A percentile compares a stretch with the other conserved stretches of the same genome.
Conservation (phyloP, 1,140 invertebrate genomes). For the Semibalanus balanoides region DNA sequence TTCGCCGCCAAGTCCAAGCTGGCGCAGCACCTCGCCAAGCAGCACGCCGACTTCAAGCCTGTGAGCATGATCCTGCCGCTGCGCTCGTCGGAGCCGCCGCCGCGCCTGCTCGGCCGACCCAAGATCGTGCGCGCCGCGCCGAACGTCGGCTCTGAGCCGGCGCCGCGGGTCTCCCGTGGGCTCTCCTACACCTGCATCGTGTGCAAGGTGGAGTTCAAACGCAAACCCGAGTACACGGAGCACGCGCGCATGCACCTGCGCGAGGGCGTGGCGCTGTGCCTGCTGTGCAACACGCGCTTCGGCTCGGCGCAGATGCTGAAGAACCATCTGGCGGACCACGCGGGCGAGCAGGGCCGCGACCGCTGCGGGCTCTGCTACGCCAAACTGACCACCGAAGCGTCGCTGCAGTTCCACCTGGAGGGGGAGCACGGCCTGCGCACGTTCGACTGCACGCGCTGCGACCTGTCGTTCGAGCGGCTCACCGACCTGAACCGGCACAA, state of each 20-base stretch:
- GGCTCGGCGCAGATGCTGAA: neutral
- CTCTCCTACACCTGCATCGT: neutral
- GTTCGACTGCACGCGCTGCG: neutral
- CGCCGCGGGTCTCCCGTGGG: too few species aligned
- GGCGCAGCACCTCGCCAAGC: neutral
- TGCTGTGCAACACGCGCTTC: constrained; percentile 4
- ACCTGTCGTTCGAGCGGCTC: neutral
- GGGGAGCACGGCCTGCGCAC: neutral
- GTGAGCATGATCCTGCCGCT: neutral
- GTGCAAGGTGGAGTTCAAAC: neutral
- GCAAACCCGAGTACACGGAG: neutral
- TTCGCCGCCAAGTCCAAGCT: neutral
- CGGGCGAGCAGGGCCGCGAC: neutral
- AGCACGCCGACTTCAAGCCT: neutral
- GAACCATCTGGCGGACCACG: neutral
- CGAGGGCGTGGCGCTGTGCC: neutral
- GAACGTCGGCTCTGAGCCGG: too few species aligned
- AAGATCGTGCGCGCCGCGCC: neutral
- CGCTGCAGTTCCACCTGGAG: neutral
- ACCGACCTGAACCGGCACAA: neutral
- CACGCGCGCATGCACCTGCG: neutral
- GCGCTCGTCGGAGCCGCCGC: too few species aligned
- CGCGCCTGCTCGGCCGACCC: neutral
- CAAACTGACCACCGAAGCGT: neutral
- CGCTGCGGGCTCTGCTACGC: constrained; percentile 3